Base-by-base conservation (phyloP, 2,888 invertebrate species). In the Monoplex corrugatus region DNA sequence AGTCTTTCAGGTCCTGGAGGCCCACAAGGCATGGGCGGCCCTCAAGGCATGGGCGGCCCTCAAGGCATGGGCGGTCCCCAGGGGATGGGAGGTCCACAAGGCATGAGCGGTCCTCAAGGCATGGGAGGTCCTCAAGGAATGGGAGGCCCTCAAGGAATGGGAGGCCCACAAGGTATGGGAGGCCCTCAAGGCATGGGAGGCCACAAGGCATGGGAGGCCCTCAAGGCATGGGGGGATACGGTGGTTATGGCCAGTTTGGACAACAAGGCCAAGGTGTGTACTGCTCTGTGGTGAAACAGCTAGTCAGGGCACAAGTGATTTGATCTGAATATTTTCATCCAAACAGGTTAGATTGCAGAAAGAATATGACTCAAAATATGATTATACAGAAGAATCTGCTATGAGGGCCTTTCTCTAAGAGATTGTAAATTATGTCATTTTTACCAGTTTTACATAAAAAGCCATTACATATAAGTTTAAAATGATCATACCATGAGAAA, bases 11-110 rank as follows among this genome's bases (percentile, higher is more conserved):
- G 83, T 72, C 83, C 82, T 0, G 88, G 83, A 32, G 83, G 88
- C 23, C 88, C 80, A 23, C 83, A 83, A 63, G 83, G 88, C 35
- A 88, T 88, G 87, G 87, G 87, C 38, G 80, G 87, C 13, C 87
- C 75, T n/a, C 82, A 87, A 50, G 80, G 87, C 5, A 87, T 87
- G 87, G 87, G 87, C 35, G 40, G 57, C 45, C 82, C 82, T 1
- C 84, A 35, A 38, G 84, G 84, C 57, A 57, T 43, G 87, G 87
- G 78, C 45, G 87, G 87, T 6, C 87, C 57, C 10, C 87, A 87
- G 38, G 78, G 78, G 13, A 87, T 87, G 87, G 68, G 85, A 83
- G 82, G 82, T 28, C 40, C 40, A 13, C 57, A 57, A 28, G 78
- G 78, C 2, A 80, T 80, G 68, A 83, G 83, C 16, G 82, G 83